A percentile compares a stretch with the other conserved stretches of the same genome.
Conservation (phyloP, 2,113 vertebrate genomes). For the Mesoclemmys tuberculata region DNA sequence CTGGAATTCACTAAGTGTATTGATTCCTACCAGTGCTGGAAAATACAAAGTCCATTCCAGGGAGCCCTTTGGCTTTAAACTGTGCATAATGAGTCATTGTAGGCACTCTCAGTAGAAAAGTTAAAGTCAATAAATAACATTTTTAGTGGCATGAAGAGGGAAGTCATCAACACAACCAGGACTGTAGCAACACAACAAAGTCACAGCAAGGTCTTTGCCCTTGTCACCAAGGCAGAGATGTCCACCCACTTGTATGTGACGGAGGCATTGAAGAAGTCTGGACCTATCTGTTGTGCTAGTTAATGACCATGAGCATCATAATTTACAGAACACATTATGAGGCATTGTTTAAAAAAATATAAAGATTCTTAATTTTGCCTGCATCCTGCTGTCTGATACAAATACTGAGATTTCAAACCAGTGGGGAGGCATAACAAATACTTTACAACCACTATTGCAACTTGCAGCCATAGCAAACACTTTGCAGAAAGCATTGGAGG, state of each 20-base stretch:
- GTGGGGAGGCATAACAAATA: background rate
- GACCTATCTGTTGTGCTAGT: background rate
- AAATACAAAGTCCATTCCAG: constrained; percentile 1
- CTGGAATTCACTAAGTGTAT: background rate
- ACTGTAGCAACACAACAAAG: background rate
- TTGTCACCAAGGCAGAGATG: background rate
- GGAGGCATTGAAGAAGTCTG: background rate
- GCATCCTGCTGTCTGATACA: background rate
- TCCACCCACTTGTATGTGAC: background rate
- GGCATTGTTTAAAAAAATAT: background rate
- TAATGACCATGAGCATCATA: background rate
- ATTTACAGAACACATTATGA: background rate
- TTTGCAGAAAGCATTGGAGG: background rate
- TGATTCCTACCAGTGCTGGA: background rate
- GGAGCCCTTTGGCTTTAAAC: constrained; percentile 48
- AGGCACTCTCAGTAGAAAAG: constrained; percentile 35
- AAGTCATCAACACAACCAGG: background rate
- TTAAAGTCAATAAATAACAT: constrained; percentile 60
- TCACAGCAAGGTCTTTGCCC: background rate
- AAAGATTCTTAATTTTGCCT: background rate
- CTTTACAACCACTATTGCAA: background rate
- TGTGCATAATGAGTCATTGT: constrained; percentile 36
- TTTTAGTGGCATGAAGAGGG: background rate
- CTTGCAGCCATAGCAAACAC: background rate
- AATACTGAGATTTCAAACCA: background rate